Conservation (phyloP, 1,140 invertebrate genomes). For the Zelostemma sp. region DNA sequence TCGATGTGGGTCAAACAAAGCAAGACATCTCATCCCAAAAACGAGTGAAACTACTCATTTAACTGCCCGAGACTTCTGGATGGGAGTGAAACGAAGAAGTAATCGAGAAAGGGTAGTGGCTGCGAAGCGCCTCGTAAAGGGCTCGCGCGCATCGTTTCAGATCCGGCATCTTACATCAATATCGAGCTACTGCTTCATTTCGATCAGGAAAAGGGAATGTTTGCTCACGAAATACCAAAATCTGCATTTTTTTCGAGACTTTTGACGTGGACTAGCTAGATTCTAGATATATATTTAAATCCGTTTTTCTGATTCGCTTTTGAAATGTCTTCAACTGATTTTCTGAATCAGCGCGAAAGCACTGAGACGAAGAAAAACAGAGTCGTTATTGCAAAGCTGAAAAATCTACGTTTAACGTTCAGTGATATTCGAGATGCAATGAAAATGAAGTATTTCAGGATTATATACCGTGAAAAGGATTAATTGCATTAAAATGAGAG, state of each 20-base stretch:
- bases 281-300: slow-evolving; percentile 31
- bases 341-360: slow-evolving; percentile 3
- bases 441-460: no score
- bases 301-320: slow-evolving; percentile 18
- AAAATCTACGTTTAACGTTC: neutral
- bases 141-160: slow-evolving; percentile 11
- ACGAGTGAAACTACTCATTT: slow-evolving; percentile 49
- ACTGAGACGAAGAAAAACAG: neutral
- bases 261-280: slow-evolving; percentile 23
- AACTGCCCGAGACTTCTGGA: slow-evolving; percentile 46
- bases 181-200: slow-evolving; percentile 39
- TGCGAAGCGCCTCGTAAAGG: slow-evolving; percentile 15
- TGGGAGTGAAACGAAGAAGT: slow-evolving; percentile 28
- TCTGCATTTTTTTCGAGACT: slow-evolving; percentile 6
- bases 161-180: slow-evolving; percentile 52
- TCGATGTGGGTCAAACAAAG: slow-evolving; percentile 49
- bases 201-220: slow-evolving; percentile 15
- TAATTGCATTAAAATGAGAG: no score
- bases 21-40: slow-evolving; percentile 39
- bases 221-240: slow-evolving; percentile 10
- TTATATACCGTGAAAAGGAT: no score
- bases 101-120: slow-evolving; percentile 17
- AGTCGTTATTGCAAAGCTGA: neutral
- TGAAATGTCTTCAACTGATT: neutral
- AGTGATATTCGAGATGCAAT: no score